Base-by-base conservation (phyloP, 2,888 invertebrate species). In the Drosophila meridiana region DNA sequence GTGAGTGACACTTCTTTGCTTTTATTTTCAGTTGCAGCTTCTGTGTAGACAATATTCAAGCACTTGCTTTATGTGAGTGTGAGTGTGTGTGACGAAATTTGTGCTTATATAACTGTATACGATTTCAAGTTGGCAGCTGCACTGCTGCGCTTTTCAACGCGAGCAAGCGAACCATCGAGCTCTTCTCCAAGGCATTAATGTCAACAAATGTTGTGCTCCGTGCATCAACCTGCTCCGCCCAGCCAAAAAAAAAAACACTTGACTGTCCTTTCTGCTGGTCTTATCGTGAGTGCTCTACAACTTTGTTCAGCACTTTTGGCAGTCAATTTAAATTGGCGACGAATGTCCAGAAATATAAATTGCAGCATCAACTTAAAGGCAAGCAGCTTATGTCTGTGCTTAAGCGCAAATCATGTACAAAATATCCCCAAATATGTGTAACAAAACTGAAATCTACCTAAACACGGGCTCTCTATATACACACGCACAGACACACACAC, bases 351-450 rank as follows among this genome's bases (percentile, higher is more conserved):
- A 74, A 60, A 60, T 82, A 79, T 87, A 82, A 77, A 89, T 87
- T 84, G 77, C 82, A 71, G 74, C 82, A 84, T 89, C 82, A 82
- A 84, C 84, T 87, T 82, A 77, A 75, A 80, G 77, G 79, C 79
- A 73, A 65, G 42, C 57, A 48, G 57, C 66, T 74, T 32, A 58
- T 62, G 64, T 67, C 61, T 82, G 86, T 80, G 78, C 72, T 74
- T 81, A 72, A 79, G 56, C 85, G 87, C 87, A 87, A 84, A 87
- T 87, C 75, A 76, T 82, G 80, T 79, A 74, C 87, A 66, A 76
- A 87, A 79, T 87, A 69, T 36, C 40, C 56, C 36, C 52, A 40
- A 63, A 73, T 69, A 42, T 43, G 60, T 64, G 60, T 47, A 53
- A 57, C 58, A 56, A 30, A 32, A 42, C 20, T 59, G 57, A 67